Conservation (phyloP, 92 coral and sea anemone genomes). For the Palythoa grandiflora region DNA sequence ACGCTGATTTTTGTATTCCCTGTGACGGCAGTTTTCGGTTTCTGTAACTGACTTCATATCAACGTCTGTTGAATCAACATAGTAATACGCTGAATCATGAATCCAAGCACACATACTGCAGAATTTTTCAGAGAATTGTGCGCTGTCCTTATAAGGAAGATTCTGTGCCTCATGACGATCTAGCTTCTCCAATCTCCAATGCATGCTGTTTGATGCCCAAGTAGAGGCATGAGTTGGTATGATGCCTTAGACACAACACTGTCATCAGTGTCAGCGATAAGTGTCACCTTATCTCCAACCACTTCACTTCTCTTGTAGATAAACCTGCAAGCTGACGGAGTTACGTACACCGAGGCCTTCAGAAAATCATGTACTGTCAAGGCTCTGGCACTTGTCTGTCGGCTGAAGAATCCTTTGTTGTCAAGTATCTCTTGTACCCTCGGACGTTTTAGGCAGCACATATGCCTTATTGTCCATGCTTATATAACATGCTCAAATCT, state of each 20-base stretch:
- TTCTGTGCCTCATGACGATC: neutral
- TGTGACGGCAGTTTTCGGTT: conserved; percentile 10
- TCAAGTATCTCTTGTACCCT: neutral
- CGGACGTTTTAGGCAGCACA: conserved; percentile 58
- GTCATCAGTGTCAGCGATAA: conserved; percentile 49
- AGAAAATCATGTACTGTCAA: conserved; percentile 59
- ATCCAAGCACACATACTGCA: neutral
- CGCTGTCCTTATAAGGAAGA: too few species aligned
- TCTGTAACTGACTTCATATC: conserved; percentile 46
- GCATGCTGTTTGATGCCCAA: conserved; percentile 44
- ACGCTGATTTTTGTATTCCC: conserved; percentile 46
- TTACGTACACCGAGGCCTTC: conserved; percentile 43
- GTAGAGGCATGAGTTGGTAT: conserved; percentile 59
- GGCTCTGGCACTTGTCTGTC: conserved; percentile 43
- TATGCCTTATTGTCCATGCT: conserved; percentile 62
- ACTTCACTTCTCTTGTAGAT: conserved; percentile 4
- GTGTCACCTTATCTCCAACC: conserved; percentile 48
- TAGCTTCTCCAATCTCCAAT: neutral
- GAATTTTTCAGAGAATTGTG: neutral
- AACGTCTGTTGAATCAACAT: conserved; percentile 29
- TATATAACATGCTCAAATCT: conserved; percentile 20
- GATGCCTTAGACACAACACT: conserved; percentile 52
- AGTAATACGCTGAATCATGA: neutral
- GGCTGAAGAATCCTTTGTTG: conserved; percentile 22
- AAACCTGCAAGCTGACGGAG: neutral